These are phyloP conservation scores for Philaenus spumarius DNA, from an alignment of 1,140 invertebrate genomes.

Conservation along the genomic window DNA sequence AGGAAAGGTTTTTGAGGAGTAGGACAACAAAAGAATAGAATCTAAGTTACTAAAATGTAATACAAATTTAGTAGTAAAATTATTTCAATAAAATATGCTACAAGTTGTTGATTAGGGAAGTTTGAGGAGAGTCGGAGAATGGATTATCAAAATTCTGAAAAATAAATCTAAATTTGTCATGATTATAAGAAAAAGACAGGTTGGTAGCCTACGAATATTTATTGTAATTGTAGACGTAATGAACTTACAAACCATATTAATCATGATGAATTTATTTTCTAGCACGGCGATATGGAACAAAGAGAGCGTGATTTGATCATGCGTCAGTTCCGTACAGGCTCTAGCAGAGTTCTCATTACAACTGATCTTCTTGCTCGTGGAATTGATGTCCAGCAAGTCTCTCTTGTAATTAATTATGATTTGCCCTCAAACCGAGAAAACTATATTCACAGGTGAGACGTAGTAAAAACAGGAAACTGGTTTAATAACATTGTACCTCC, in stretches of 20 bases:
- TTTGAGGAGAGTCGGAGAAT: no score
- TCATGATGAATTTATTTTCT: slow-evolving; percentile 25
- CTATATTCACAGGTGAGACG: slow-evolving; percentile 97
- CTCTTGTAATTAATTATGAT: slow-evolving; percentile 98
- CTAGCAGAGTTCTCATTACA: slow-evolving; percentile 95
- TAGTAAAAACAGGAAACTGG: no score
- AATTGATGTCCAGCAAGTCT: slow-evolving; percentile 98
- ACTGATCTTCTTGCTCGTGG: slow-evolving; percentile 95
- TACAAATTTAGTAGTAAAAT: no score
- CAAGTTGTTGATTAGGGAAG: no score
- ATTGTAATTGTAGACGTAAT: not conserved
- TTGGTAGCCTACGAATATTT: not conserved
- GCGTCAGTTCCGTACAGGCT: slow-evolving; percentile 96
- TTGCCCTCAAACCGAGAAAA: slow-evolving; percentile 96
- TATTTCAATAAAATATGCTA: no score
- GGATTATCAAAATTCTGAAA: no score
- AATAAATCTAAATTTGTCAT: no score
- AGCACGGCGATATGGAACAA: slow-evolving; percentile 99
- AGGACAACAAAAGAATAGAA: no score
- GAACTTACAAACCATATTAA: not conserved
- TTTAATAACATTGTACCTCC: no score
- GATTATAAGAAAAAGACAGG: not conserved
- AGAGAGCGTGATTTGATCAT: slow-evolving; percentile 96
- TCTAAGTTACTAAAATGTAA: no score
- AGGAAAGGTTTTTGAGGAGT: no score